Base-by-base conservation (phyloP, 2,888 invertebrate species). In the Balanococcus diminutus region DNA sequence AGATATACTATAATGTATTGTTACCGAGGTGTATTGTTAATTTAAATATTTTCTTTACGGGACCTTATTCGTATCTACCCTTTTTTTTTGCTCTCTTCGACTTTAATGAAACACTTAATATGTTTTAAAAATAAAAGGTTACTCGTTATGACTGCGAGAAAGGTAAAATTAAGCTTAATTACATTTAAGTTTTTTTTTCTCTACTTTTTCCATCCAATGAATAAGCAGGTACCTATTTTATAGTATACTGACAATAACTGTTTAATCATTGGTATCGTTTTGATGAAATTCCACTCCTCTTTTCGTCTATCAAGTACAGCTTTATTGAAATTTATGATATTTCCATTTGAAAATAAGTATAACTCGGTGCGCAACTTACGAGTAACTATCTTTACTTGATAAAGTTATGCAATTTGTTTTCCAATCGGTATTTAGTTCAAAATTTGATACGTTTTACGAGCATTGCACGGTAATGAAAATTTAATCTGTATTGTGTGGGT, bases 31-130 rank as follows among this genome's bases (percentile, higher is more conserved):
- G 75, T 79, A 79, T 36, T 36, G 75, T 79, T 79, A 79, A 79
- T 79, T 79, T 79, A 79, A 79, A 79, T 36, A 79, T 79, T 79
- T 79, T 67, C 67, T 67, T 67, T 67, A 28, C 67, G 67, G 67
- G 16, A 67, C 67, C 67, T 67, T 56, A 56, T 56, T 14, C 67
- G 67, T 67, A 67, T 22, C 51, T 61, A 61, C 67, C 67, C 16
- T 67, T 67, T 67, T 67, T 67, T 67, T 9, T 19, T 28, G 2
- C 28, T 0, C 67, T 67, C 28, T 16, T 67, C 67, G 67, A 67
- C 56, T 4, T 67, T 67, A 67, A 67, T 67, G 67, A 67, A 67
- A 67, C 67, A 28, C 67, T 67, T 28, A 67, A 67, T 28, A 28
- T 67, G 67, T 67, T 67, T 67, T 16, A 67, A 67, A 67, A 67